Percentiles rank a stretch among this genome's conserved stretches.
These are phyloP conservation scores for Steinernema feltiae DNA, from an alignment of 1,140 invertebrate genomes.

Conservation along the genomic window DNA sequence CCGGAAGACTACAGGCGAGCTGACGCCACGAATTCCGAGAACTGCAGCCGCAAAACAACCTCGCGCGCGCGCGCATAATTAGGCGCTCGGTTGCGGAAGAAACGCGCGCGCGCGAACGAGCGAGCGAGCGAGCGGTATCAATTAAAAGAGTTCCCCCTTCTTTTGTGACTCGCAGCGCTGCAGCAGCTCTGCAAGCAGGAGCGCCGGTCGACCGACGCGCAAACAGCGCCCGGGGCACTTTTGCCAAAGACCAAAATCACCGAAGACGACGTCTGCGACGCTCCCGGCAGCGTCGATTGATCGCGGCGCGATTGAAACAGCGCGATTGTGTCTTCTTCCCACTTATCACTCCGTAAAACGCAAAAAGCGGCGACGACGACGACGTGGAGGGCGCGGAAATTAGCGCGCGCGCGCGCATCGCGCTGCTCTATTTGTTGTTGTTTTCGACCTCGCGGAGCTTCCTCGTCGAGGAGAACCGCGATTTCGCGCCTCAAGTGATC, in stretches of 20 bases:
- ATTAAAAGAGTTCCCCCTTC: not conserved
- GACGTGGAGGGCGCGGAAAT: too few species aligned
- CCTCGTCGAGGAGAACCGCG: not conserved
- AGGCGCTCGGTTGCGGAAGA: too few species aligned
- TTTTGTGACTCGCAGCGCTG: not conserved
- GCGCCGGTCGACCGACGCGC: not conserved
- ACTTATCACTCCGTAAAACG: too few species aligned
- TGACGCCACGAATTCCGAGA: not conserved
- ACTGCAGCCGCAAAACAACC: constrained; percentile 4
- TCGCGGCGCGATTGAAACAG: not conserved
- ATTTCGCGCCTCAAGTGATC: not conserved
- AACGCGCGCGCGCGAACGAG: not conserved
- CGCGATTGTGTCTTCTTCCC: not conserved
- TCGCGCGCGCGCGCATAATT: not conserved
- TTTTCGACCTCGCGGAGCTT: not conserved
- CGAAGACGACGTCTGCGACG: not conserved
- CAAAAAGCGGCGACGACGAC: too few species aligned
- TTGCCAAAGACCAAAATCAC: too few species aligned
- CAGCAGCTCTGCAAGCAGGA: not conserved
- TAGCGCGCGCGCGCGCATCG: too few species aligned
- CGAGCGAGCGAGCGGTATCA: not conserved
- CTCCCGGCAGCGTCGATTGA: not conserved
- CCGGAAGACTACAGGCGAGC: not conserved
- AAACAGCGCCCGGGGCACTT: too few species aligned
- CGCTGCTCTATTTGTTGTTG: not conserved